Evolutionary conservation across 1,140 invertebrate species (phyloP), one percentile per base, ranked within the genome.

Genomic region (Acromyrmex heyeri): DNA sequence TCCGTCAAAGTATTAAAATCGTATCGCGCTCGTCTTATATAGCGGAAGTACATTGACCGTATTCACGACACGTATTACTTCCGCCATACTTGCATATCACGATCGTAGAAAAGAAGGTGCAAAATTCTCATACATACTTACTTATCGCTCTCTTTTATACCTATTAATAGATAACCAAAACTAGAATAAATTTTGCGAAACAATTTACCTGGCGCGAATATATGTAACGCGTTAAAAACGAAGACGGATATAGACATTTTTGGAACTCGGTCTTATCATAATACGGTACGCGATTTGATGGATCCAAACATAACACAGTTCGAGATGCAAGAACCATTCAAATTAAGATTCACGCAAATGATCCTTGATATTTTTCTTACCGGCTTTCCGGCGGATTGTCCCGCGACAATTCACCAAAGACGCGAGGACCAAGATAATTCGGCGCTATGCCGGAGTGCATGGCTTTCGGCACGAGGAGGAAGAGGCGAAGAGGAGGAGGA

Each of bases 1-100:
- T 85, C 24, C 69, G 75, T 82, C 69, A 48, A 83, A 83, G 79
- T 83, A 83, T 83, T 83, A 83, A 83, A 83, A 83, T 83, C 69
- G 69, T 83, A 83, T 73, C 38, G 67, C 69, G 24, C 53, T 30
- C 79, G 27, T 61, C 38, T 73, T 83, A 61, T 57, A 30, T 10
- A 24, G 18, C 18, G 30, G 12, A 21, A 82, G 38, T 61, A 48
- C 53, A 59, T 61, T 73, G 79, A 82, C 24, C 67, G 79, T 24
- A 73, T 73, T 82, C 48, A 16, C 48, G 44, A 24, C 53, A 73
- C 55, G 67, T 82, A 82, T 82, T 61, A 73, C n/a, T 78, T 78
- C 21, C 55, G 6, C 3, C 7, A 16, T n/a, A 64, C 27, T 62
- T 77, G 14, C 57, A 7, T 24, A 59, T 77, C 44, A 62, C 34